These are phyloP conservation scores for Nipponia nippon DNA, from an alignment of 2,113 vertebrate genomes.

Conservation along the genomic window DNA sequence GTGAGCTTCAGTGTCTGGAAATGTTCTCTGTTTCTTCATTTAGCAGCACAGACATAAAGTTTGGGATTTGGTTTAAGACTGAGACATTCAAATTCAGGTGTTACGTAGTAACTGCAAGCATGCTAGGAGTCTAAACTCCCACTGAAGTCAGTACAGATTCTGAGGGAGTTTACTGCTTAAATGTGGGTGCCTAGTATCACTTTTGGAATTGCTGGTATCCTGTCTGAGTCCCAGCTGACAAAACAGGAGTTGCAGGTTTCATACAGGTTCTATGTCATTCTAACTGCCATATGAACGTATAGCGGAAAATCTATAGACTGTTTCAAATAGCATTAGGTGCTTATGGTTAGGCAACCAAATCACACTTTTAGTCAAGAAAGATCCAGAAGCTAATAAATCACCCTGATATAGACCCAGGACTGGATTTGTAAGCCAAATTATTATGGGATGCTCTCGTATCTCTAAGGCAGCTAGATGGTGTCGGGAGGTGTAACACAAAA, in stretches of 20 bases:
- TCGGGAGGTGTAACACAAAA: not conserved
- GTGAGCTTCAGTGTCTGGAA: not conserved
- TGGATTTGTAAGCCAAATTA: not conserved
- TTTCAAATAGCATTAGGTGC: not conserved
- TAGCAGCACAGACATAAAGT: not conserved
- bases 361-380: not conserved
- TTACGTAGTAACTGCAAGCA: not conserved
- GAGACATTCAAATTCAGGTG: not conserved
- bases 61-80: not conserved
- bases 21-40: not conserved
- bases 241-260: not conserved
- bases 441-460: not conserved
- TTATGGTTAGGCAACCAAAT: not conserved
- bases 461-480: not conserved
- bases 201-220: not conserved
- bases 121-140: not conserved
- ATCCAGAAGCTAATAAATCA: not conserved
- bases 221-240: not conserved
- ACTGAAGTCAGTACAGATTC: not conserved
- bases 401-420: not conserved
- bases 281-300: not conserved
- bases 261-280: not conserved
- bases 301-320: not conserved
- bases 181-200: too few relatives aligned
- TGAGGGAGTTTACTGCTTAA: not conserved